Percentiles rank a stretch among this genome's conserved stretches.
Conservation (phyloP, 37 sponge, comb jelly and placozoan species). For the Lycopodina hypogea region DNA sequence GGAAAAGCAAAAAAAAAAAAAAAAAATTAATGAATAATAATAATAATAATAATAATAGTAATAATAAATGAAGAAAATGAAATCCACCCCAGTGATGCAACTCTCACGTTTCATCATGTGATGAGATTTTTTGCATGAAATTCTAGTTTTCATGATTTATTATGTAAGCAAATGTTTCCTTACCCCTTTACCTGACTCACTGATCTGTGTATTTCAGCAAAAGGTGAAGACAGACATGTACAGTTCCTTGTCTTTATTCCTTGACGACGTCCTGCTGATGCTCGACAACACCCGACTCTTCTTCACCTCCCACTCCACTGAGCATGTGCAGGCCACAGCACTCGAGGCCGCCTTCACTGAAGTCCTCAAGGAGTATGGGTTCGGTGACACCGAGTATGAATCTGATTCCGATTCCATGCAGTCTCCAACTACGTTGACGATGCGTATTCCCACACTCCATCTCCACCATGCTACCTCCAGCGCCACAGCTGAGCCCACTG, state of each 20-base stretch:
- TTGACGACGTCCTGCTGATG: conserved; percentile 54
- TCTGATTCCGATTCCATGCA: not conserved
- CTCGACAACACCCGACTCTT: conserved; percentile 50
- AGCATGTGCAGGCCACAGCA: not conserved
- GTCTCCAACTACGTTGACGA: conserved; percentile 28
- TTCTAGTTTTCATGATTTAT: too few species aligned
- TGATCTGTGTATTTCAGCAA: conserved; percentile 40
- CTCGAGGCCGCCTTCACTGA: conserved; percentile 14
- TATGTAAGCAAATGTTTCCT: too few species aligned
- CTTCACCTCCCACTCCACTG: conserved; percentile 21
- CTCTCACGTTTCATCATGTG: too few species aligned
- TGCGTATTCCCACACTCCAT: conserved; percentile 39
- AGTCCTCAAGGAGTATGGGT: not conserved
- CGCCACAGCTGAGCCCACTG: not conserved
- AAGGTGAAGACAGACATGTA: conserved; percentile 55
- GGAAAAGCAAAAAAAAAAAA: too few species aligned
- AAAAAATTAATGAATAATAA: too few species aligned
- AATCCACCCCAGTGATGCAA: too few species aligned
- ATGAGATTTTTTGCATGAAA: too few species aligned
- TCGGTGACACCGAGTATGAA: not conserved
- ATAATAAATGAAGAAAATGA: too few species aligned
- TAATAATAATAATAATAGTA: too few species aligned
- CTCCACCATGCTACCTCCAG: not conserved
- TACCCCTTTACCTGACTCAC: too few species aligned
- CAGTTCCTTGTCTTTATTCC: conserved; percentile 14